Base-by-base conservation (phyloP, 2,113 vertebrate species). In the Antennarius striatus region DNA sequence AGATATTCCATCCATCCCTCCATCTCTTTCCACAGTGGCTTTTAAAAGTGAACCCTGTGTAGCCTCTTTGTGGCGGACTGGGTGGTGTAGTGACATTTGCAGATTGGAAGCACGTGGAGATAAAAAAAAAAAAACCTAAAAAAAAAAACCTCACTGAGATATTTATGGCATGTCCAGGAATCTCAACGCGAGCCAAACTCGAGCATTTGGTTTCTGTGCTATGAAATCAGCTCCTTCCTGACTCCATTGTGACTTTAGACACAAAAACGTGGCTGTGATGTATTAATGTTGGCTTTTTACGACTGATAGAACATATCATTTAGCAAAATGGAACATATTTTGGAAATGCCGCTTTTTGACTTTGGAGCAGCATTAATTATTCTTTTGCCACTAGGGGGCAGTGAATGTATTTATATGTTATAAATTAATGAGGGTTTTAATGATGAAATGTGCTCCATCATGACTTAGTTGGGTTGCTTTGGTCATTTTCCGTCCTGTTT, bases 91-190 rank as follows among this genome's bases (percentile, higher is more conserved):
- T 71, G 84, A 86, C 53, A 71, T 54, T 75, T 77, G 68, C 59
- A 16, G 56, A 85, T 73, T 75, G 51, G 36, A 84, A 87, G 84
- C 79, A 88, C 40, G 53, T 80, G 83, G 53, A 69, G 73, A 84
- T 72, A 73, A 71, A 76, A 36, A 4, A 36, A 36, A 36, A 36
- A 22, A 22, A 22, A n/a, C n/a, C n/a, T n/a, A n/a, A 22, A 22
- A 22, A 22, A 36, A 36, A 36, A 4, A 83, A 48, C 16, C 42
- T 73, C 56, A 70, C 6, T 67, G 71, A 77, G 73, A 77, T 83
- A 82, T 86, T 78, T 3, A 63, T 77, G 67, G 73, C 71, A 80
- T 30, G 65, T 84, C 71, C 17, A 54, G 62, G 62, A 80, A 63
- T 71, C 72, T 15, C 50, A 28, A 68, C 78, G 48, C 8, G 0